Evolutionary conservation across 2,888 invertebrate species (phyloP), one percentile per base, ranked within the genome.

Genomic region (Pyrochroa serraticornis): DNA sequence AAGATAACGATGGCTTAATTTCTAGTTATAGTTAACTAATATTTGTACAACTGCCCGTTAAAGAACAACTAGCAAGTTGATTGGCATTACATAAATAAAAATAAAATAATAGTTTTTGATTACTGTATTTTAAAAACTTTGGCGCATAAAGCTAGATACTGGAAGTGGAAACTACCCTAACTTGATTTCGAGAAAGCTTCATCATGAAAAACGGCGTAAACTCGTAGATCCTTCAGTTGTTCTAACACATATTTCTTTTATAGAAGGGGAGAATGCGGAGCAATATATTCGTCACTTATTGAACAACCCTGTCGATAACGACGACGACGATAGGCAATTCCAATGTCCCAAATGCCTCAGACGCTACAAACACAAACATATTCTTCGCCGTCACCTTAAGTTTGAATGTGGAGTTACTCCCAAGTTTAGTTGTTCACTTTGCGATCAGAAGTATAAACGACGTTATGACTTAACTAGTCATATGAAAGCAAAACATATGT

Each of bases 371-470:
- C 83, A 85, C 75, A 80, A 84, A 60, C 82, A 84, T 66, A 85
- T 85, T 68, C 78, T 86, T 66, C 81, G 81, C 57, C 80, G 85
- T 8, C 86, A 87, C 67, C 69, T 84, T 64, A 81, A 82, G 55
- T 82, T 82, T 65, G 86, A 87, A 66, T 86, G 86, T 66, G 85
- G 85, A 38, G 81, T 83, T 58, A 80, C 80, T 63, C 85, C 86
- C 0, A 82, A 82, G 41, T 83, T 84, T 66, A 77, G 78, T 55
- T 86, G 86, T 63, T 78, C 79, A 0, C 79, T 82, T 64, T 86
- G 86, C 62, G 68, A 66, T 3, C 86, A 86, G 65, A 85, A 85
- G 41, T 81, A 69, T 52, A 72, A 72, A 56, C 67, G 74, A 57
- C 74, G 73, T 49, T 74, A 73, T 45, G 74, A 74, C 49, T 56